Conservation (phyloP, 1,140 invertebrate genomes). For the Cryptotermes secundus region DNA sequence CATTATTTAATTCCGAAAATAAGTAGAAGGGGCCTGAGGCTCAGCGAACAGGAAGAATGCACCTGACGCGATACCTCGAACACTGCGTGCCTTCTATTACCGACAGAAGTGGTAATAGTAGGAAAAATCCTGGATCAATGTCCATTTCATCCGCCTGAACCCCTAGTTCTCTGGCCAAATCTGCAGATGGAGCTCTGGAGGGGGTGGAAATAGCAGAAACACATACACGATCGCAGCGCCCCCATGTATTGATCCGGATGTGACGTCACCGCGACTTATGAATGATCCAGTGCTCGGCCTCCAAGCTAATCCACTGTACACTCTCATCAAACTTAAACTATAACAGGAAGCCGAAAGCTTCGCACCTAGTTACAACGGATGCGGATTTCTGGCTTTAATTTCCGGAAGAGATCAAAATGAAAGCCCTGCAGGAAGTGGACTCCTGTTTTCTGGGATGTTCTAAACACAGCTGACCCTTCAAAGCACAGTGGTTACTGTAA, state of each 20-base stretch:
- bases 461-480: too few relatives aligned
- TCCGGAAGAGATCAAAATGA: not conserved
- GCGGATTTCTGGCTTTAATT: not conserved
- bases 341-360: not conserved
- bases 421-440: not conserved
- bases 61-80: too few relatives aligned
- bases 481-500: too few relatives aligned
- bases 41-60: too few relatives aligned
- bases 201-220: conserved; percentile 5
- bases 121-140: not conserved
- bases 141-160: not conserved
- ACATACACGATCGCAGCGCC: conserved; percentile 32
- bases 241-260: conserved; percentile 43
- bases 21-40: too few relatives aligned
- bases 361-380: not conserved
- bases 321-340: not conserved
- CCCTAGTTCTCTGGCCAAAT: conserved; percentile 21
- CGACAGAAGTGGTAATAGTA: not conserved
- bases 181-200: not conserved
- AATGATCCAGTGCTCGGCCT: conserved; percentile 42
- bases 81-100: not conserved
- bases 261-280: conserved; percentile 46
- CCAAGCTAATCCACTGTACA: conserved; percentile 6
- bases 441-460: too few relatives aligned
- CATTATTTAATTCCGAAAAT: too few relatives aligned